Evolutionary conservation across 2,113 vertebrate genomes (phyloP).

Genomic region (Alligator sinensis): DNA sequence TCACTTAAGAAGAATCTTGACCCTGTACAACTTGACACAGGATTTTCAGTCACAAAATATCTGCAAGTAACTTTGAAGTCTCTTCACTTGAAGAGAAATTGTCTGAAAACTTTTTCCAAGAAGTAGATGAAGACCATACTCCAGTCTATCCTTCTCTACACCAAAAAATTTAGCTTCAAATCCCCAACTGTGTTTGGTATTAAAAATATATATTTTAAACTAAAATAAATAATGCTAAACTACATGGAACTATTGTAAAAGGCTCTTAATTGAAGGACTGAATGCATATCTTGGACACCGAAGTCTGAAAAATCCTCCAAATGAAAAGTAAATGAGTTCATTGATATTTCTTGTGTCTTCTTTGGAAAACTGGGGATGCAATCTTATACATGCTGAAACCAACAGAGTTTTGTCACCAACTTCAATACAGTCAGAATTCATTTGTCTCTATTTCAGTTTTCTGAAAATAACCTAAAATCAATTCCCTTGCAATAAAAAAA

Average conservation of each 20-base stretch:
- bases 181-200: not conserved
- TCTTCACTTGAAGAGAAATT: not conserved
- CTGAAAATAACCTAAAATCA: not conserved
- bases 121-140: not conserved
- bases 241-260: not conserved
- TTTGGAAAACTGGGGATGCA: not conserved
- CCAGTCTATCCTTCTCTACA: not conserved
- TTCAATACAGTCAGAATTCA: not conserved
- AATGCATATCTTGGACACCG: rapidly evolving
- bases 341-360: not conserved
- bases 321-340: too few species aligned
- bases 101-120: not conserved
- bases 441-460: rapidly evolving
- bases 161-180: constrained; percentile 28
- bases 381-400: not conserved
- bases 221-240: not conserved
- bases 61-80: not conserved
- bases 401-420: not conserved
- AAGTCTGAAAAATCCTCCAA: too few species aligned
- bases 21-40: not conserved
- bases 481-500: not conserved
- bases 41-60: not conserved
- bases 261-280: not conserved
- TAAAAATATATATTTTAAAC: constrained; percentile 9
- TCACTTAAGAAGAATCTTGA: not conserved